These are phyloP conservation scores for Halcyon smyrnensis DNA, from an alignment of 2,797 vertebrate genomes.

Conservation along the genomic window DNA sequence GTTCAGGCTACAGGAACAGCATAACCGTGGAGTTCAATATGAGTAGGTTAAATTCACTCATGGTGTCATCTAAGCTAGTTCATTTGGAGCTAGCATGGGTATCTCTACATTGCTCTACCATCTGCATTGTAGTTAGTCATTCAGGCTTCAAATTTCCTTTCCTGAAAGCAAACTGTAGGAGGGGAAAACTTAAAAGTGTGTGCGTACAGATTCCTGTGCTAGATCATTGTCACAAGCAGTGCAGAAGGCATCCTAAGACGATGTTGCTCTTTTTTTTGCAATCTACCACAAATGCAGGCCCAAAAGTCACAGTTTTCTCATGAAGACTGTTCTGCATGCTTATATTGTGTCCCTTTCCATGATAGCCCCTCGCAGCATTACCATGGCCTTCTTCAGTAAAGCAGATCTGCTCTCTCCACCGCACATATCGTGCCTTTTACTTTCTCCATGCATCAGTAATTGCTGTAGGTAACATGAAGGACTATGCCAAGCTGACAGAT, in stretches of 20 bases:
- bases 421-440: background rate
- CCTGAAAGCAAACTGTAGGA: slow-evolving; percentile 56
- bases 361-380: background rate
- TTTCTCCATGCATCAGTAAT: slow-evolving; percentile 1
- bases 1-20: background rate
- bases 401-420: background rate
- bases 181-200: slow-evolving; percentile 9
- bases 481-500: slow-evolving; percentile 67
- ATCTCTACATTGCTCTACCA: slow-evolving; percentile 18
- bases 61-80: background rate
- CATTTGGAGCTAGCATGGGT: background rate
- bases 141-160: slow-evolving; percentile 45
- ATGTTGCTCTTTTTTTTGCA: background rate
- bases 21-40: background rate
- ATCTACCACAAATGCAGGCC: background rate
- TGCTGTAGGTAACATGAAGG: slow-evolving; percentile 38
- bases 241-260: background rate
- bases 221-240: background rate
- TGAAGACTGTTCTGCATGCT: background rate
- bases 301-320: background rate
- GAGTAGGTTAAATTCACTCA: background rate
- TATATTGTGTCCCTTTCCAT: background rate
- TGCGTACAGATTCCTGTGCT: background rate
- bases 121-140: slow-evolving; percentile 66
- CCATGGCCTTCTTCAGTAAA: background rate